Conservation (phyloP, 2,888 invertebrate genomes). For the Drosophila nigricruria region DNA sequence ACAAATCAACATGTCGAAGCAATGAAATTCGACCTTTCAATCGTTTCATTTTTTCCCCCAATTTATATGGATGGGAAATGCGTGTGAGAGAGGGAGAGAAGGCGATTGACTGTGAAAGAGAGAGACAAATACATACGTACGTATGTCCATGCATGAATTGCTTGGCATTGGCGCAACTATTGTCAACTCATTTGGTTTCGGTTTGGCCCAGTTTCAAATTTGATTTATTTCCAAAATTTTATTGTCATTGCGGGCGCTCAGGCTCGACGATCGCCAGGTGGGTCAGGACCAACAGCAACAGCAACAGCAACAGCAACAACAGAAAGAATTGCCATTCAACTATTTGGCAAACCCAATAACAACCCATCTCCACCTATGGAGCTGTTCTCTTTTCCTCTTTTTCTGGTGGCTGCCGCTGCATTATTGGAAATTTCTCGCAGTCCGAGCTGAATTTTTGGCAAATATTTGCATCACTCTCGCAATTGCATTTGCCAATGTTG, state of each 20-base stretch:
- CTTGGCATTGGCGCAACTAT: constrained; percentile 27
- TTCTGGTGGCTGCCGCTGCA: not conserved
- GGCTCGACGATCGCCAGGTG: constrained; percentile 32
- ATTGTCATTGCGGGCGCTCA: constrained; percentile 49
- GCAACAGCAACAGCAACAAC: not conserved
- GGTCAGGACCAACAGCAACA: constrained; percentile 14
- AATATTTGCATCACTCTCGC: constrained; percentile 34
- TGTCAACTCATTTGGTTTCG: constrained; percentile 59
- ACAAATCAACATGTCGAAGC: constrained; percentile 57
- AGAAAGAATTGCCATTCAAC: not conserved
- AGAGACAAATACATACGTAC: not conserved
- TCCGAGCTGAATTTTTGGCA: constrained; percentile 31
- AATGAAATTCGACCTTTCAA: constrained; percentile 43
- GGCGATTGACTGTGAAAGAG: not conserved
- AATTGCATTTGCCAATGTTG: constrained; percentile 23
- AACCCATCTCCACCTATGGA: not conserved
- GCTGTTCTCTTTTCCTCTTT: not conserved
- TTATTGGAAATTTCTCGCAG: constrained; percentile 8
- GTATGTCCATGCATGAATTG: not conserved
- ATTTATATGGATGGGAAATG: too few species aligned
- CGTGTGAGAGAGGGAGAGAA: not conserved
- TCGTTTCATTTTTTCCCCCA: not conserved
- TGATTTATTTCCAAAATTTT: constrained; percentile 77
- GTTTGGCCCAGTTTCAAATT: constrained; percentile 71
- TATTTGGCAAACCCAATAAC: constrained; percentile 6